These are phyloP conservation scores for Leptopterna dolabrata DNA, from an alignment of 2,888 invertebrate genomes.

Conservation along the genomic window DNA sequence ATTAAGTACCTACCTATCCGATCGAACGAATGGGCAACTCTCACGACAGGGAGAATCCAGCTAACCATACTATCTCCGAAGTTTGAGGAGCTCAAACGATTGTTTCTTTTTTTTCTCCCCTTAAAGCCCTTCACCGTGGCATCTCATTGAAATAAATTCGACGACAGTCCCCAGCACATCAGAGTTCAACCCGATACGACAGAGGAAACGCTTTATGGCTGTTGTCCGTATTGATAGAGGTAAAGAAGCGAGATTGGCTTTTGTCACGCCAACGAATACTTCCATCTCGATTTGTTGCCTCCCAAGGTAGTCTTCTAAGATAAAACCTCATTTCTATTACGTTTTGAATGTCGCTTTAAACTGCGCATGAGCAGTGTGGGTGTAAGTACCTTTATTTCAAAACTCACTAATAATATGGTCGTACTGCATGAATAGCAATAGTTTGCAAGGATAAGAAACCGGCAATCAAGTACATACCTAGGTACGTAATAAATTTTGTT, in stretches of 20 bases:
- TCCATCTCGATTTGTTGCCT: background rate
- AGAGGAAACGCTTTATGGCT: background rate
- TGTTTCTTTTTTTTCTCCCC: background rate
- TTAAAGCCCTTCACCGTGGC: background rate
- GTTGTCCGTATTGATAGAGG: background rate
- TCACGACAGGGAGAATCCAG: background rate
- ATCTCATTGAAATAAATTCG: background rate
- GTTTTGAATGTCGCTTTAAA: background rate
- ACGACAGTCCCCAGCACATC: background rate
- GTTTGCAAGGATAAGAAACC: no score
- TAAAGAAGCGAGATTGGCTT: background rate
- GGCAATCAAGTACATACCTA: no score
- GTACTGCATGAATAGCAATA: no score
- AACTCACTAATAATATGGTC: no score
- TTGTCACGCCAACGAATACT: background rate
- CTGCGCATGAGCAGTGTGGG: background rate
- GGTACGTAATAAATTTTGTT: no score
- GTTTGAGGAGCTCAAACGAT: background rate
- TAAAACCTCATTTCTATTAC: background rate
- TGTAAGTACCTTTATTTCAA: no score
- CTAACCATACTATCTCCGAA: background rate
- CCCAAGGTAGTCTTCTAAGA: background rate
- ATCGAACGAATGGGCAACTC: background rate
- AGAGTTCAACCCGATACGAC: background rate
- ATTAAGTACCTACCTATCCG: background rate